Evolutionary conservation across 2,797 vertebrate genomes (phyloP), one percentile per base, ranked within the genome.

Genomic region (Aeoliscus strigatus): DNA sequence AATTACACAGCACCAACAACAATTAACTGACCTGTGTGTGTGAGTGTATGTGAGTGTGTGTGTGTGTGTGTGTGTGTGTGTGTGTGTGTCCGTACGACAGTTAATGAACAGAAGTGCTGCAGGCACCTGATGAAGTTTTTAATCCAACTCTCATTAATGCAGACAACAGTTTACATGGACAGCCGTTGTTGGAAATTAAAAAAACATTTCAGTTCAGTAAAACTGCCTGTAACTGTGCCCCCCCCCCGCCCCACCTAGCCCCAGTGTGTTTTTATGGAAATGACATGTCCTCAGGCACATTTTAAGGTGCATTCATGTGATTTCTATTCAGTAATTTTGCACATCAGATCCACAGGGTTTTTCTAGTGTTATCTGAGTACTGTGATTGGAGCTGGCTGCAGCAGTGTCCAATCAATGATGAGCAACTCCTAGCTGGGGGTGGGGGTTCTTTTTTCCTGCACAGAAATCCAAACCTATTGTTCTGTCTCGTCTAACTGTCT

Each of bases 361-460:
- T 65, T 45, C 55, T 40, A 39, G 50, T 57, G 73, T 76, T 84
- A 83, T 86, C 79, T 82, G 79, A 79, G 83, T 81, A 77, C 53
- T 46, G 57, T 75, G 81, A 75, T 77, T 72, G 75, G 61, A 75
- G 67, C 57, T 56, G 40, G 66, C 66, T 78, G 46, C 69, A 52
- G 72, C 73, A 68, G 75, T 73, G 65, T 64, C 61, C 59, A 80
- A 76, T 72, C 67, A 86, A 85, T 77, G 81, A 87, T 87, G 86
- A 84, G 81, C 75, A 75, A 75, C 80, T 75, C 79, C 80, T 65
- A 57, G 77, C 81, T 77, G 78, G 78, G 81, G 78, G 79, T 74
- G 77, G 78, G 81, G 83, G 84, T 84, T 79, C 53, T 81, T 78
- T 85, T 79, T 75, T 53, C 65, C 60, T 73, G 51, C 67, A 27